Evolutionary conservation across 2,888 invertebrate genomes (phyloP).

Genomic region (Gastrophysa polygoni): DNA sequence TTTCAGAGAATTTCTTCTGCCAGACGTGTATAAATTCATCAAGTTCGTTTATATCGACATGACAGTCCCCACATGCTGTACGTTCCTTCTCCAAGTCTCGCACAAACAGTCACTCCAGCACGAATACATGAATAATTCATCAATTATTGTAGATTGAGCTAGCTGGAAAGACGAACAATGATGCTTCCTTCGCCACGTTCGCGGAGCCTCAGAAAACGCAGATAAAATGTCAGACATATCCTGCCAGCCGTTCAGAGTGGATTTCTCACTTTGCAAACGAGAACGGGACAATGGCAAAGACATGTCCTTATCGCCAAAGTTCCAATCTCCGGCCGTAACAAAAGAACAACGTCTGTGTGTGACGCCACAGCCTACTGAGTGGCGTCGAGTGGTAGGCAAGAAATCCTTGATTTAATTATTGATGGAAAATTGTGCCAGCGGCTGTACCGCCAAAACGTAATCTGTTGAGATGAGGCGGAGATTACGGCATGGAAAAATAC

Average conservation of each 20-base stretch:
- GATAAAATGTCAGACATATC: constrained; percentile 8
- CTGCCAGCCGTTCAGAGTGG: neutral
- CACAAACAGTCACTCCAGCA: no score
- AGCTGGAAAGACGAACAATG: neutral
- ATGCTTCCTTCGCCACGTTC: neutral
- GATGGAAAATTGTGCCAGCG: neutral
- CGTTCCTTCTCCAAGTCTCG: no score
- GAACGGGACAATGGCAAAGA: constrained; percentile 19
- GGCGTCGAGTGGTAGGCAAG: constrained; percentile 4
- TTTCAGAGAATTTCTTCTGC: no score
- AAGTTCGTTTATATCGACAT: no score
- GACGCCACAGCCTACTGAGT: constrained; percentile 36
- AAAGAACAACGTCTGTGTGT: constrained; percentile 43
- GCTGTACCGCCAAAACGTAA: neutral
- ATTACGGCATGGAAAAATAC: no score
- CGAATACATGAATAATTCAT: neutral
- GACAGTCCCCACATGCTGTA: no score
- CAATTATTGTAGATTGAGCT: neutral
- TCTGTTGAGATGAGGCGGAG: no score
- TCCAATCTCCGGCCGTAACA: constrained; percentile 49
- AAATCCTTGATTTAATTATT: constrained; percentile 8
- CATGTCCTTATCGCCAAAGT: constrained; percentile 41
- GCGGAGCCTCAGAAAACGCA: neutral
- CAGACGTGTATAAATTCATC: no score
- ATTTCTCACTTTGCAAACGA: constrained; percentile 1